These are phyloP conservation scores for Corythornis cristatus DNA, from an alignment of 2,113 vertebrate species.

Conservation along the genomic window DNA sequence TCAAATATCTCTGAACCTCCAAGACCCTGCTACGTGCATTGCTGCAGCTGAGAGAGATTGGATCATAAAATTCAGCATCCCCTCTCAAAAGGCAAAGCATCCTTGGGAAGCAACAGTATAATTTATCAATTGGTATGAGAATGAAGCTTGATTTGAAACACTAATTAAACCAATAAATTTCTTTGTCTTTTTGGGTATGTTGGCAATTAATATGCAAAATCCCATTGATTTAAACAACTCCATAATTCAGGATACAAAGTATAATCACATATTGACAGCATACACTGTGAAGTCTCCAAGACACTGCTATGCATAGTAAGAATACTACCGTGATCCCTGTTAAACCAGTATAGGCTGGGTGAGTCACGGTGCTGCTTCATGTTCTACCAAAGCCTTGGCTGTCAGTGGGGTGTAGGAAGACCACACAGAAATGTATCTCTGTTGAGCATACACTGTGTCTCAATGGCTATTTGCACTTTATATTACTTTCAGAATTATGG, in stretches of 20 bases:
- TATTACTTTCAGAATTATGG: neutral
- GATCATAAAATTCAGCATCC: neutral
- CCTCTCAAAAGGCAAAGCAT: conserved; percentile 9
- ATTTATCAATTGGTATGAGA: conserved; percentile 28
- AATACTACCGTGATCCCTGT: conserved; percentile 29
- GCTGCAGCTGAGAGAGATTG: neutral
- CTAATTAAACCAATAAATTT: conserved; percentile 64
- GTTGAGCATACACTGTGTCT: neutral
- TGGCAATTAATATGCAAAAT: conserved; percentile 73
- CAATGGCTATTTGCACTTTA: neutral
- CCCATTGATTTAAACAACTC: conserved; percentile 40
- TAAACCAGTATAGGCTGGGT: neutral
- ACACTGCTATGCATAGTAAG: conserved; percentile 35
- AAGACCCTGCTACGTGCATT: neutral
- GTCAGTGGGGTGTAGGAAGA: neutral
- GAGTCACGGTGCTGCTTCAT: neutral
- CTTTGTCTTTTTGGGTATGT: conserved; percentile 32
- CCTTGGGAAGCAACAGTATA: neutral
- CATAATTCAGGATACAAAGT: neutral
- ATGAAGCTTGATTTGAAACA: conserved; percentile 33
- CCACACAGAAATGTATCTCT: neutral
- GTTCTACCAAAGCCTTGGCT: neutral
- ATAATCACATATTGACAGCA: conserved; percentile 42
- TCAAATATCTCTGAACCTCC: neutral
- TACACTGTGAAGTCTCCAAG: conserved; percentile 6